These are phyloP conservation scores for Drosophila parthenogenetica DNA, from an alignment of 2,888 invertebrate genomes.

Conservation along the genomic window DNA sequence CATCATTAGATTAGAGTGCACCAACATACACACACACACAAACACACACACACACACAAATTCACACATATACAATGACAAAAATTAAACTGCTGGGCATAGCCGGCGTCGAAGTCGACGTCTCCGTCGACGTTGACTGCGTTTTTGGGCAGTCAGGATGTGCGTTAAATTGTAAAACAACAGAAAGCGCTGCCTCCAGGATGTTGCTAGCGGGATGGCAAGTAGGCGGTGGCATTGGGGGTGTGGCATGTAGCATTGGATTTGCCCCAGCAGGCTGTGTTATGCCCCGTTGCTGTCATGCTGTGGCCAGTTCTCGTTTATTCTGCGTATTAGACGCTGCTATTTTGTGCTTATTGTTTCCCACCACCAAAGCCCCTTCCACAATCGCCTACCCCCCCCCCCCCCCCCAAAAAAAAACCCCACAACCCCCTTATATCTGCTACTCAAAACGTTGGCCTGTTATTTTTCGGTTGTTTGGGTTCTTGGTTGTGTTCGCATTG, in stretches of 20 bases:
- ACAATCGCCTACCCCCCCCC: background rate
- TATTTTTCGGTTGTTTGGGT: slow-evolving; percentile 78
- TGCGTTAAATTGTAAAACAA: slow-evolving; percentile 81
- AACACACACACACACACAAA: slow-evolving; percentile 29
- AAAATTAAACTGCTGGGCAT: slow-evolving; percentile 69
- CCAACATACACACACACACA: slow-evolving; percentile 28
- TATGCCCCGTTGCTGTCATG: slow-evolving; percentile 53
- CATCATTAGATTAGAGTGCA: slow-evolving; percentile 79
- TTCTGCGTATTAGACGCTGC: slow-evolving; percentile 81
- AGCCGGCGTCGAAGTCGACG: slow-evolving; percentile 25
- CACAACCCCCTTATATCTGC: slow-evolving; percentile 18
- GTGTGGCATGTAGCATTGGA: slow-evolving; percentile 22
- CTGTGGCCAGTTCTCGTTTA: slow-evolving; percentile 76
- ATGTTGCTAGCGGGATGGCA: slow-evolving; percentile 17
- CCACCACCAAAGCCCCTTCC: slow-evolving; percentile 7
- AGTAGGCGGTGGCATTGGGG: background rate
- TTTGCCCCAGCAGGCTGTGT: slow-evolving; percentile 54
- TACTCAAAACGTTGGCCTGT: slow-evolving; percentile 55
- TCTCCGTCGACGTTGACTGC: slow-evolving; percentile 28
- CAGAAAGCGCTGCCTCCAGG: slow-evolving; percentile 41
- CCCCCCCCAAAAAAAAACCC: too few species aligned
- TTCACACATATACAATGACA: slow-evolving; percentile 30
- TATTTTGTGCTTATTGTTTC: slow-evolving; percentile 78
- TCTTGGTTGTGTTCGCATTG: slow-evolving; percentile 71
- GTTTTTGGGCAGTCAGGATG: slow-evolving; percentile 71